Percentiles rank a stretch among this genome's conserved stretches.
Evolutionary conservation across 1,140 invertebrate species (phyloP).

Genomic region (Eueides isabella): DNA sequence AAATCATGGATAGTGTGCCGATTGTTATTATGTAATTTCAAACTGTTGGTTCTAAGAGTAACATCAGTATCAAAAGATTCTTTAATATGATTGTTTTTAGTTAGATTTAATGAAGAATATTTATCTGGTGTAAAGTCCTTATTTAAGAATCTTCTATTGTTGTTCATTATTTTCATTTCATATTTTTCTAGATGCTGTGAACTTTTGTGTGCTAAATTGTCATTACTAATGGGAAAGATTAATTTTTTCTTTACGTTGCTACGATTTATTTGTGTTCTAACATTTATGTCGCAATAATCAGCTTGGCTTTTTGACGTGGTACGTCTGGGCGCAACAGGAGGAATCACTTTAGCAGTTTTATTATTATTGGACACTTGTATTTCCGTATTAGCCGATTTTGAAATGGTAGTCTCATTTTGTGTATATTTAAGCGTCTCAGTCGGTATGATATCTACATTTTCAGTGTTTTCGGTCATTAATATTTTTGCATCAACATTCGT

Average conservation of each 20-base stretch:
- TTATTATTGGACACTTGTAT: background rate
- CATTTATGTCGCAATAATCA: background rate
- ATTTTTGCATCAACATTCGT: background rate
- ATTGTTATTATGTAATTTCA: conserved; percentile 46
- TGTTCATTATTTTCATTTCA: conserved; percentile 6
- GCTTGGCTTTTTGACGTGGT: conserved; percentile 10
- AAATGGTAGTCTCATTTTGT: background rate
- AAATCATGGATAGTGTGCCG: conserved; percentile 68
- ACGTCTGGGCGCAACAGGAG: conserved; percentile 21
- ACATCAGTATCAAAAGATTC: conserved; percentile 15
- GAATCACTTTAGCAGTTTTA: background rate
- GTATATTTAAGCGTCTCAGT: background rate
- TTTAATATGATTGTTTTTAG: background rate
- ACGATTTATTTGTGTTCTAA: conserved; percentile 14
- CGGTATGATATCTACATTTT: background rate
- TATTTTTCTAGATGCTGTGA: background rate
- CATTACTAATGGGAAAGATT: background rate
- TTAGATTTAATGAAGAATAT: background rate
- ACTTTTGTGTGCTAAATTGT: background rate
- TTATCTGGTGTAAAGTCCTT: background rate
- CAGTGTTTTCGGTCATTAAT: background rate
- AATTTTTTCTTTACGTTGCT: conserved; percentile 20
- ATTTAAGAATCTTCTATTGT: background rate
- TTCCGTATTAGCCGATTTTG: background rate
- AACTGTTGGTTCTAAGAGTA: conserved; percentile 29